These are phyloP conservation scores for Rhinoderma darwinii DNA, from an alignment of 2,113 vertebrate genomes.

Conservation along the genomic window DNA sequence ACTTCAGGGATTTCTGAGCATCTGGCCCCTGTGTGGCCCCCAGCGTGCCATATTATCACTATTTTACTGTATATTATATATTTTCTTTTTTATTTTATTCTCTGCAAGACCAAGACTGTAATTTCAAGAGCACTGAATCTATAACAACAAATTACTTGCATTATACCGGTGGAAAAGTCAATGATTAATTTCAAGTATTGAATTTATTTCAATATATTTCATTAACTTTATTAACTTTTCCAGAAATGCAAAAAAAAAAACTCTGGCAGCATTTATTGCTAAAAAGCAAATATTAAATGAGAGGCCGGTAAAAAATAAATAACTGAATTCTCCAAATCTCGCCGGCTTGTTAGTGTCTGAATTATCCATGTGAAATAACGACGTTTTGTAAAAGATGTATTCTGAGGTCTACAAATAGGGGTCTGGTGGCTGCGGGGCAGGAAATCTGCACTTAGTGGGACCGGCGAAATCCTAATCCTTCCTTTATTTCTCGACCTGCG, in stretches of 20 bases:
- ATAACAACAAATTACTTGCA: conserved; percentile 54
- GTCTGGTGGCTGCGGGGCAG: conserved; percentile 21
- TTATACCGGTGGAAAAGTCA: conserved; percentile 48
- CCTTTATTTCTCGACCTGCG: conserved; percentile 21
- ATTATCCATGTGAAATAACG: conserved; percentile 22
- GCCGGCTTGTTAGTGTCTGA: neutral
- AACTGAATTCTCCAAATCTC: neutral
- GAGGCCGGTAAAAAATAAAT: conserved; percentile 11
- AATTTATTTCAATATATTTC: conserved; percentile 57
- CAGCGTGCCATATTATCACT: neutral
- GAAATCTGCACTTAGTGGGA: conserved; percentile 46
- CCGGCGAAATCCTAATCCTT: neutral
- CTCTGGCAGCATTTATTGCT: conserved; percentile 35
- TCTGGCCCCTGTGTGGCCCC: neutral
- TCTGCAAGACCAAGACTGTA: conserved; percentile 6
- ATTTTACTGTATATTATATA: neutral
- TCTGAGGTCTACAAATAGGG: conserved; percentile 25
- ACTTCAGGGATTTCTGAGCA: neutral
- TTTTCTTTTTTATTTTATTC: neutral
- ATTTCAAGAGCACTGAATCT: conserved; percentile 27
- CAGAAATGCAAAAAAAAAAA: conserved; percentile 20
- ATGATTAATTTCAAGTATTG: conserved; percentile 57
- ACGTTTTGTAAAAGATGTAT: neutral
- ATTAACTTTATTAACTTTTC: conserved; percentile 52
- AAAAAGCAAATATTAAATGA: conserved; percentile 50